Conservation (phyloP, 2,113 vertebrate genomes). For the Todiramphus chloris region DNA sequence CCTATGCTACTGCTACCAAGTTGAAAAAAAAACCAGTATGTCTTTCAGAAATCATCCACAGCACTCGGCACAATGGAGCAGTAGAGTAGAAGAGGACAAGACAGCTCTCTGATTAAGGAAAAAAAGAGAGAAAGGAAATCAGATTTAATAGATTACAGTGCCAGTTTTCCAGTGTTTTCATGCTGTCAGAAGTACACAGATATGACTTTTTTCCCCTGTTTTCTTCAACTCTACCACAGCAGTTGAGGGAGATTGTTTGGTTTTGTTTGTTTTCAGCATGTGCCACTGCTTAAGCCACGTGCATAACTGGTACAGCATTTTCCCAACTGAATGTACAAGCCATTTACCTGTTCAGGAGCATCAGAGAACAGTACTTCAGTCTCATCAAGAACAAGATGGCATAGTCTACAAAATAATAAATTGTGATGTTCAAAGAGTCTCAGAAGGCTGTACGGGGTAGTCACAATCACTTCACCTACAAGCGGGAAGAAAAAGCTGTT, state of each 20-base stretch:
- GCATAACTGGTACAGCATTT: neutral
- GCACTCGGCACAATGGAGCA: neutral
- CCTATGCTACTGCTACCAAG: neutral
- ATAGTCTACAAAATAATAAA: conserved; percentile 81
- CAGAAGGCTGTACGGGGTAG: conserved; percentile 82
- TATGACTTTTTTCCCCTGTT: neutral
- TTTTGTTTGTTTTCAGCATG: neutral
- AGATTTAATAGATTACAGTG: neutral
- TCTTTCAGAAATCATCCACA: neutral
- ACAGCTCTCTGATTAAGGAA: neutral
- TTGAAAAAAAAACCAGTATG: neutral
- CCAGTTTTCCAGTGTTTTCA: neutral
- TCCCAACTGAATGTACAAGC: neutral
- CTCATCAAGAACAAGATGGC: conserved; percentile 88
- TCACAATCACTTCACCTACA: conserved; percentile 85
- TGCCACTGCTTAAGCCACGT: neutral
- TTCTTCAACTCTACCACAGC: neutral
- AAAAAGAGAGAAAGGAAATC: neutral
- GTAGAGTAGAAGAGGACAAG: fast-evolving
- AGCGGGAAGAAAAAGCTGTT: neutral
- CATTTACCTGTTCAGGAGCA: conserved; percentile 80
- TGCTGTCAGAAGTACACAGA: neutral
- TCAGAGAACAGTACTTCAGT: conserved; percentile 77
- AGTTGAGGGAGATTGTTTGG: neutral
- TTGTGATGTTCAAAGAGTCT: conserved; percentile 79